Conservation (phyloP, 2,113 vertebrate genomes). For the Grallaria varia region DNA sequence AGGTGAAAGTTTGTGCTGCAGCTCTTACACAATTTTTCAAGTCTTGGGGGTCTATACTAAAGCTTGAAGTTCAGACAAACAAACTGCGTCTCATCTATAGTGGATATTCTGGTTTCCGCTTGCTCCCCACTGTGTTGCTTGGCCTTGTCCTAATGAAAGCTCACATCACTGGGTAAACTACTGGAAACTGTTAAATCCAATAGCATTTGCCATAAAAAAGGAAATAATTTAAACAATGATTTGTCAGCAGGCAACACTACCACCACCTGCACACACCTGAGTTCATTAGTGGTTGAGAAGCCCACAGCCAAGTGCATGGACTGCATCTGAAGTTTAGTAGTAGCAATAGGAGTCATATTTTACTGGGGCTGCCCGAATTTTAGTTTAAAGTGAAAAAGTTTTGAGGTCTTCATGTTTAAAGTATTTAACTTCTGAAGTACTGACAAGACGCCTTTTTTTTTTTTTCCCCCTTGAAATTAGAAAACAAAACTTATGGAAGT, state of each 20-base stretch:
- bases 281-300: not conserved
- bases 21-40: not conserved
- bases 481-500: not conserved
- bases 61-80: not conserved
- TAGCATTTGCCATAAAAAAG: not conserved
- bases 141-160: not conserved
- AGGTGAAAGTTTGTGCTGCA: not conserved
- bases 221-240: not conserved
- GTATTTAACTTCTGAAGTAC: not conserved
- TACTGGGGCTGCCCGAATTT: not conserved
- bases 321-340: not conserved
- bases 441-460: not conserved
- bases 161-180: not conserved
- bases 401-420: not conserved
- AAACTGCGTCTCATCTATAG: rapidly evolving
- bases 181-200: not conserved
- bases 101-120: not conserved
- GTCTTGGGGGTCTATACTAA: not conserved
- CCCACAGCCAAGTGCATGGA: not conserved
- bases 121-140: not conserved
- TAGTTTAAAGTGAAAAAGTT: not conserved
- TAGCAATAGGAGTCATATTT: not conserved
- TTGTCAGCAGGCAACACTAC: not conserved
- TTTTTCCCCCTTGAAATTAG: not conserved
- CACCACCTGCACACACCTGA: rapidly evolving